Base-by-base conservation (phyloP, 2,888 invertebrate genomes). In the Spialia ferax region DNA sequence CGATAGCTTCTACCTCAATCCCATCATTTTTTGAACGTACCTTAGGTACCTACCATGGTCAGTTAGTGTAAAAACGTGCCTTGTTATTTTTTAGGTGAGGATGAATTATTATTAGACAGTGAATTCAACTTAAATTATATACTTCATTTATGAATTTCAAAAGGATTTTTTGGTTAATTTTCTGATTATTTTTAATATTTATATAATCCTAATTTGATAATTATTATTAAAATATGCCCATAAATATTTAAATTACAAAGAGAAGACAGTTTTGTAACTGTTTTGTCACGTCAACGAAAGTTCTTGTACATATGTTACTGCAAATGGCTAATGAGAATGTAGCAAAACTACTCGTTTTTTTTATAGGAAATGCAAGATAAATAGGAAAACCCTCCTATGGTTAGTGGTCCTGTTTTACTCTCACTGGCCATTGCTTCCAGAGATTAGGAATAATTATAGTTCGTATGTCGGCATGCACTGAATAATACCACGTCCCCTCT, bases 1-100 rank as follows among this genome's bases (percentile, higher is more conserved):
- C 22, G 56, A 56, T 56, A 45, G 18, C 63, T 59, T 22, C 56
- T 64, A 64, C 64, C 64, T 45, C 29, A 57, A 48, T 64, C 57
- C 56, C 55, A 48, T 35, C n/a, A 45, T 13, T 62, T 70, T 52
- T 61, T 45, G 35, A 45, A 23, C 11, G 48, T 60, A 50, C n/a
- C n/a, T n/a, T 6, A 29, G 45, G 4, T n/a, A n/a, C 32, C 38
- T 26, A 63, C 38, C 38, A 63, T 63, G 29, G 22, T 32, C 15
- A 35, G 15, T 18, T 26, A 42, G 6, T 11, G 45, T 5, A 13
- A 26, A 45, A 22, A 0, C 8, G 0, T 22, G 20, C 7, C 22
- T 22, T 18, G 5, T 22, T 22, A 22, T 22, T 22, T 50, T 20
- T 15, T 35, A 13, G 11, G 15, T 42, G 8, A 42, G 15, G 42